These are phyloP conservation scores for Apotomis capreana DNA, from an alignment of 2,888 invertebrate species.

Conservation along the genomic window DNA sequence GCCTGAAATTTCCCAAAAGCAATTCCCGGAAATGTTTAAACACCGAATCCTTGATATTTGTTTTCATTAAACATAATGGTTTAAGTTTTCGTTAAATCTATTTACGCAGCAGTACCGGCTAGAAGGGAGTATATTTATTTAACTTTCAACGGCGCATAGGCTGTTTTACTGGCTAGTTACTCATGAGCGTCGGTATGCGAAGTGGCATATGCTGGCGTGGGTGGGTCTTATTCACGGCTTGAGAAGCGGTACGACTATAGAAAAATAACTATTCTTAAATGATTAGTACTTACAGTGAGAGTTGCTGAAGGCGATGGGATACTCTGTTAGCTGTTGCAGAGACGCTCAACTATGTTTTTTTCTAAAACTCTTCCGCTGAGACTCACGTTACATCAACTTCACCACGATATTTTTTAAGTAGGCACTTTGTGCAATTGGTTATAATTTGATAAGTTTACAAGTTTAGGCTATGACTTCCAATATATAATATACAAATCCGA, in stretches of 20 bases:
- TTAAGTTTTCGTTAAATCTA: slow-evolving; percentile 36
- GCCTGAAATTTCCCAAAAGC: background rate
- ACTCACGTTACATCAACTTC: too few relatives aligned
- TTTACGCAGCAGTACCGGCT: slow-evolving; percentile 20
- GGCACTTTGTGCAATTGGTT: too few relatives aligned
- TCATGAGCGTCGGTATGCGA: background rate
- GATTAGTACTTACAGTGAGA: background rate
- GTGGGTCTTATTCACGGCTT: slow-evolving; percentile 16
- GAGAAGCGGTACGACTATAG: slow-evolving; percentile 9
- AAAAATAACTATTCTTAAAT: slow-evolving; percentile 17
- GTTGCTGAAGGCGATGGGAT: background rate
- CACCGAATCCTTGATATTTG: slow-evolving; percentile 26
- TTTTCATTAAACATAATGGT: slow-evolving; percentile 30
- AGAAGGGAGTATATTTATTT: background rate
- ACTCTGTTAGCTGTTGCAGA: background rate
- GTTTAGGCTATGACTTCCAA: too few relatives aligned
- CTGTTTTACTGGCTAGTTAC: background rate
- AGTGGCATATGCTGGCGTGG: slow-evolving; percentile 16
- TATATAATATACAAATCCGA: too few relatives aligned
- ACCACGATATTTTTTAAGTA: too few relatives aligned
- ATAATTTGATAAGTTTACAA: too few relatives aligned
- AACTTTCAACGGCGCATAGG: background rate
- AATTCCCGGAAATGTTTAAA: background rate
- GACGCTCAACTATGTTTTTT: background rate
- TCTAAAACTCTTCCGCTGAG: too few relatives aligned